Evolutionary conservation across 2,113 vertebrate genomes (phyloP).

Genomic region (Nycticryphes semicollaris): DNA sequence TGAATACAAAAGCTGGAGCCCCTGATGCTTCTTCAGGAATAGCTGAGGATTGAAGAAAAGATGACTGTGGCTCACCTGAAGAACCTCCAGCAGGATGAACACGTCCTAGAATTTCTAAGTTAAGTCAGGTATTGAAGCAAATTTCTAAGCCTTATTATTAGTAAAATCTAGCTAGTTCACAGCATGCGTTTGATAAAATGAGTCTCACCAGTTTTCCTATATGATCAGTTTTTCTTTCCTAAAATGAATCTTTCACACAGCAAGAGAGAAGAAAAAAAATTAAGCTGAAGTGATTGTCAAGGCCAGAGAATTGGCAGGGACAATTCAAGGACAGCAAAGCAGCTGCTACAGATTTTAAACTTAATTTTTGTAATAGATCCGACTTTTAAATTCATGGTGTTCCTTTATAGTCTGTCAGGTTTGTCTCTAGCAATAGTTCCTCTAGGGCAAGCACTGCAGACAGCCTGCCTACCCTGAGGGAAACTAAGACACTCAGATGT

Average conservation of each 20-base stretch:
- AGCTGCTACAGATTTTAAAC: constrained; percentile 17
- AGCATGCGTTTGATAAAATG: background rate
- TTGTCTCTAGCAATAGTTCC: constrained; percentile 37
- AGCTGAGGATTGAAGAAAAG: background rate
- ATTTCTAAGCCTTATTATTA: background rate
- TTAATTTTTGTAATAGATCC: background rate
- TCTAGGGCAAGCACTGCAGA: constrained; percentile 52
- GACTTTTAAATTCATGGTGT: constrained; percentile 18
- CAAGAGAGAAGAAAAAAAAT: background rate
- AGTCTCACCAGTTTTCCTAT: background rate
- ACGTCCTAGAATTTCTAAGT: background rate
- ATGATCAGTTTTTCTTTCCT: background rate
- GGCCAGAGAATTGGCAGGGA: constrained; percentile 1
- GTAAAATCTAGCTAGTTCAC: background rate
- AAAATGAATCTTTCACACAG: background rate
- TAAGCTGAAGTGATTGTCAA: background rate
- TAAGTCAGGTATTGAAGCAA: background rate
- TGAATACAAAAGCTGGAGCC: background rate
- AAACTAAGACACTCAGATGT: constrained; percentile 44
- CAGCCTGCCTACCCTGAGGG: constrained; percentile 43
- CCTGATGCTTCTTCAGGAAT: background rate
- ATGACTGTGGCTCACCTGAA: background rate
- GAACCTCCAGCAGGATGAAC: background rate
- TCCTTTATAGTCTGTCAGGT: constrained; percentile 15
- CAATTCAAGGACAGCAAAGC: constrained; percentile 38